Evolutionary conservation across 2,888 invertebrate genomes (phyloP).

Genomic region (Lasioglossum oenotherae): DNA sequence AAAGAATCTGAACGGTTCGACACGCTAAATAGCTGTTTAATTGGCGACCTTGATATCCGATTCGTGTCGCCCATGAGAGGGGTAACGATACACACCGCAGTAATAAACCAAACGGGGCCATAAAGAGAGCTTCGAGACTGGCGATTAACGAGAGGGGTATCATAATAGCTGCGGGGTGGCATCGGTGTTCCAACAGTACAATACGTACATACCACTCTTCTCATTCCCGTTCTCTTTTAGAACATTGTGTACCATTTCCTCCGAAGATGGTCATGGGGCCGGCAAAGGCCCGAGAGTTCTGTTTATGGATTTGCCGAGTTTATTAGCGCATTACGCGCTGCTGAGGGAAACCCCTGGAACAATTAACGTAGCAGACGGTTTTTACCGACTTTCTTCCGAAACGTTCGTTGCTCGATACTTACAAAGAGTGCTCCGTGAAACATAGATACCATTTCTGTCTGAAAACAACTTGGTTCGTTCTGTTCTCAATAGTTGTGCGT

Average conservation of each 20-base stretch:
- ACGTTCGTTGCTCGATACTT: background rate
- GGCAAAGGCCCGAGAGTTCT: background rate
- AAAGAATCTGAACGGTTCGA: background rate
- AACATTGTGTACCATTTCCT: background rate
- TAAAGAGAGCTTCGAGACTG: background rate
- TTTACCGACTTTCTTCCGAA: background rate
- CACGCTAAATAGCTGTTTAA: background rate
- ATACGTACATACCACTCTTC: background rate
- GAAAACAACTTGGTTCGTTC: background rate
- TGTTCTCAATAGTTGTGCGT: background rate
- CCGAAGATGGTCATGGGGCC: background rate
- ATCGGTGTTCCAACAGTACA: background rate
- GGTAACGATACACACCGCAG: background rate
- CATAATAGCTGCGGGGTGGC: background rate
- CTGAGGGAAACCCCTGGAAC: background rate
- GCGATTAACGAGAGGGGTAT: background rate
- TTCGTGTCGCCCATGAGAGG: background rate
- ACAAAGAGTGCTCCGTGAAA: background rate
- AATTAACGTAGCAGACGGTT: background rate
- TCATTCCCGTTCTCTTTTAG: background rate
- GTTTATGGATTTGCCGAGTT: background rate
- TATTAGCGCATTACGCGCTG: background rate
- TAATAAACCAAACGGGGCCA: background rate
- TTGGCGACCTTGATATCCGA: background rate
- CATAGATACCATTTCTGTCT: background rate